These are phyloP conservation scores for Dendroctonus valens DNA, from an alignment of 1,140 invertebrate genomes.

Conservation along the genomic window DNA sequence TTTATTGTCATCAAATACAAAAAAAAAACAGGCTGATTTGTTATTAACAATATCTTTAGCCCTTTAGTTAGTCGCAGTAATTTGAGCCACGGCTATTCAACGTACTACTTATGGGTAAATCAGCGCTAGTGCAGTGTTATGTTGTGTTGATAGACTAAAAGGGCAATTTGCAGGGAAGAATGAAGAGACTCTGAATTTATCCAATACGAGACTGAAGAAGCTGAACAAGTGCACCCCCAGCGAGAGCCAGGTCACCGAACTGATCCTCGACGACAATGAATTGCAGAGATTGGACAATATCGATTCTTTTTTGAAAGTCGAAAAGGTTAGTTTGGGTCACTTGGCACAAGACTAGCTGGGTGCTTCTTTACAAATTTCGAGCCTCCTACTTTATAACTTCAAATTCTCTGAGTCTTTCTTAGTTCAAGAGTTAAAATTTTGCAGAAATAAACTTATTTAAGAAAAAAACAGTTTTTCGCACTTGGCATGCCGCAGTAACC, in stretches of 20 bases:
- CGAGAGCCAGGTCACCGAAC: slow-evolving; percentile 65
- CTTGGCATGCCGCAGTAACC: no score
- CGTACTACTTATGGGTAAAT: no score
- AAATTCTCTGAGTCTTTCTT: slow-evolving; percentile 12
- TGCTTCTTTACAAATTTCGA: neutral
- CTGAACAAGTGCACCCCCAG: slow-evolving; percentile 65
- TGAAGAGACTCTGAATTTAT: slow-evolving; percentile 58
- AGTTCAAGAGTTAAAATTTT: slow-evolving; percentile 1
- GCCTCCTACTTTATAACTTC: neutral
- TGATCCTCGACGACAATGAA: slow-evolving; percentile 85
- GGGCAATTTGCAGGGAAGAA: slow-evolving; percentile 7
- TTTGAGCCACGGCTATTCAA: no score
- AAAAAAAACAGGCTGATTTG: no score
- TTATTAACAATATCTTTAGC: no score
- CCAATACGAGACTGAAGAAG: slow-evolving; percentile 70
- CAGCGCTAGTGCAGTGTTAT: no score
- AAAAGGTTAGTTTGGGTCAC: slow-evolving; percentile 62
- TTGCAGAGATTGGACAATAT: slow-evolving; percentile 83
- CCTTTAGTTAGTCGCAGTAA: no score
- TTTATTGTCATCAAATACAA: no score
- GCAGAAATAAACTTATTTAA: no score
- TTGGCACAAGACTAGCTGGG: neutral
- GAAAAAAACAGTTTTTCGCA: no score
- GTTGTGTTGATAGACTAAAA: no score
- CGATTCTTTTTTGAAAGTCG: slow-evolving; percentile 74